phyloP scores from a whole-genome alignment of 2,797 vertebrate genomes.

The Sebastes kiyomatsui region DNA sequence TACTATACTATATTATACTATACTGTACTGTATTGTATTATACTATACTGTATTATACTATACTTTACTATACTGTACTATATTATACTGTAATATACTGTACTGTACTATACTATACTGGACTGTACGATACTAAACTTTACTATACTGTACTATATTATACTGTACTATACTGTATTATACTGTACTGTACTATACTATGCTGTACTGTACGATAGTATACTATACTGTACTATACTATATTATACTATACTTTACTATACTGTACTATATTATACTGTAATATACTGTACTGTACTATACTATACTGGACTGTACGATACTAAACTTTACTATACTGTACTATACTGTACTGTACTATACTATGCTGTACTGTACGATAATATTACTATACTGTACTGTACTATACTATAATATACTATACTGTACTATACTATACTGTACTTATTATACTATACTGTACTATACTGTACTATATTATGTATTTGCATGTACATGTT shows the following conservation, averaged over 20 bases:
- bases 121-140: accelerated
- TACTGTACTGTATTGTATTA: accelerated
- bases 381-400: accelerated
- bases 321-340: accelerated
- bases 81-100: accelerated
- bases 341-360: accelerated
- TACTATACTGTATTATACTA: accelerated
- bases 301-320: accelerated
- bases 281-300: too few relatives aligned
- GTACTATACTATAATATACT: too few relatives aligned
- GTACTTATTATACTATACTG: accelerated
- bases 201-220: accelerated
- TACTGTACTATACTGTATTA: too few relatives aligned
- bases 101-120: accelerated
- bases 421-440: accelerated
- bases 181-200: accelerated
- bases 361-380: accelerated
- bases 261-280: accelerated
- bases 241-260: accelerated
- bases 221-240: accelerated
- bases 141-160: accelerated
- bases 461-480: too few relatives aligned
- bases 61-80: accelerated
- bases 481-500: too few relatives aligned
- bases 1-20: accelerated